A percentile compares a stretch with the other conserved stretches of the same genome.
Evolutionary conservation across 2,888 invertebrate species (phyloP).

Genomic region (Apamea anceps): DNA sequence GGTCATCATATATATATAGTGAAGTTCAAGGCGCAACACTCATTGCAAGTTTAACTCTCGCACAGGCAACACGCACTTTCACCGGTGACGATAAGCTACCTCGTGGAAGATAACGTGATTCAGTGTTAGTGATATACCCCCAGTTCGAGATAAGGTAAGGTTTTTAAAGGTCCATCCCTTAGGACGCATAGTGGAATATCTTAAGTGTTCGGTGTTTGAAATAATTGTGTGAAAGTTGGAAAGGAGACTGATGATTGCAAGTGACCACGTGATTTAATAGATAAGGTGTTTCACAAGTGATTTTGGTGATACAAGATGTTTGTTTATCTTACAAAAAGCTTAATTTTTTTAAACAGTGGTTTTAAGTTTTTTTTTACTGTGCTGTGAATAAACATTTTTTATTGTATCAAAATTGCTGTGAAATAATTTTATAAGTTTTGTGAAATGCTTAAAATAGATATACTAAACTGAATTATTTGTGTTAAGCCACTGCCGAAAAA

Average conservation of each 20-base stretch:
- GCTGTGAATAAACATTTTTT: slow-evolving; percentile 40
- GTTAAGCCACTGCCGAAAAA: background rate
- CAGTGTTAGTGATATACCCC: slow-evolving; percentile 80
- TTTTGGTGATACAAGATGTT: slow-evolving; percentile 68
- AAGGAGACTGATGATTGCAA: slow-evolving; percentile 63
- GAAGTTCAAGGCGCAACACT: slow-evolving; percentile 95
- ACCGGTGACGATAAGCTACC: slow-evolving; percentile 82
- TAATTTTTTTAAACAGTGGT: background rate
- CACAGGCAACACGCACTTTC: slow-evolving; percentile 88
- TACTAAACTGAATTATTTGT: background rate
- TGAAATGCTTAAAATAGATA: background rate
- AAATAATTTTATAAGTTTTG: slow-evolving; percentile 16
- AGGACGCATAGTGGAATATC: slow-evolving; percentile 69
- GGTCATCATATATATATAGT: slow-evolving; percentile 95
- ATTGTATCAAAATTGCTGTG: slow-evolving; percentile 56
- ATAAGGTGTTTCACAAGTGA: slow-evolving; percentile 71
- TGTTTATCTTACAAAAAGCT: slow-evolving; percentile 40
- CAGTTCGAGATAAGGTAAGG: slow-evolving; percentile 84
- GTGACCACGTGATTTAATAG: slow-evolving; percentile 67
- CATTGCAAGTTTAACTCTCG: slow-evolving; percentile 90
- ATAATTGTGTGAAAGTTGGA: slow-evolving; percentile 68
- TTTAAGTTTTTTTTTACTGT: background rate
- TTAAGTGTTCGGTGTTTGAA: slow-evolving; percentile 69
- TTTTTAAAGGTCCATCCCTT: slow-evolving; percentile 68
- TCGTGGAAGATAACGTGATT: slow-evolving; percentile 85